Conservation (phyloP, 2,888 invertebrate species). For the Acronicta alni region DNA sequence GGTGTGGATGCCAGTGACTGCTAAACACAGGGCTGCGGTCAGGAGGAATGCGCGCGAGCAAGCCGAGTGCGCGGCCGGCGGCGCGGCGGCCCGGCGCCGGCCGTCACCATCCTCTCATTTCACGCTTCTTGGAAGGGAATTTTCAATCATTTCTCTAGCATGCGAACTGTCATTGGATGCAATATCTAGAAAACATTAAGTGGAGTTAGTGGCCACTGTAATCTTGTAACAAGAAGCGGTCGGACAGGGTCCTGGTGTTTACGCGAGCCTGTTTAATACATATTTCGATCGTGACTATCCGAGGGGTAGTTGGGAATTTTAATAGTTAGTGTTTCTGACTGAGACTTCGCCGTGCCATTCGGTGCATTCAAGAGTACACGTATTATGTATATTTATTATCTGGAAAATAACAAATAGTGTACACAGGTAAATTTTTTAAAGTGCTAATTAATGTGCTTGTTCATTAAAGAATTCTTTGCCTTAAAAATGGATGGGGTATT, state of each 20-base stretch:
- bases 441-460: not conserved
- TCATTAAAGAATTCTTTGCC: too few relatives aligned
- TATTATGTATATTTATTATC: conserved; percentile 26
- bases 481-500: too few relatives aligned
- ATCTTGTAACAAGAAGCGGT: conserved; percentile 58
- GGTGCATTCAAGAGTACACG: conserved; percentile 31
- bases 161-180: conserved; percentile 77
- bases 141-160: conserved; percentile 80
- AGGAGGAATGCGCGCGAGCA: conserved; percentile 78
- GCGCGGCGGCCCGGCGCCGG: conserved; percentile 50
- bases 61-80: conserved; percentile 57
- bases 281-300: conserved; percentile 49
- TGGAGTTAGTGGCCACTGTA: conserved; percentile 56
- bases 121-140: conserved; percentile 83
- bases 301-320: conserved; percentile 42
- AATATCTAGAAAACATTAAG: conserved; percentile 69
- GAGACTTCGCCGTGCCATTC: conserved; percentile 23
- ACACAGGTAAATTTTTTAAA: not conserved
- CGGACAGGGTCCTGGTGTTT: conserved; percentile 46
- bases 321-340: conserved; percentile 33
- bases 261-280: conserved; percentile 50
- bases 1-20: conserved; percentile 52
- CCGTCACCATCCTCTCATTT: conserved; percentile 71
- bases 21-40: conserved; percentile 84
- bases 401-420: conserved; percentile 36